These are phyloP conservation scores for Lepas anatifera DNA, from an alignment of 2,888 invertebrate species.

Conservation along the genomic window DNA sequence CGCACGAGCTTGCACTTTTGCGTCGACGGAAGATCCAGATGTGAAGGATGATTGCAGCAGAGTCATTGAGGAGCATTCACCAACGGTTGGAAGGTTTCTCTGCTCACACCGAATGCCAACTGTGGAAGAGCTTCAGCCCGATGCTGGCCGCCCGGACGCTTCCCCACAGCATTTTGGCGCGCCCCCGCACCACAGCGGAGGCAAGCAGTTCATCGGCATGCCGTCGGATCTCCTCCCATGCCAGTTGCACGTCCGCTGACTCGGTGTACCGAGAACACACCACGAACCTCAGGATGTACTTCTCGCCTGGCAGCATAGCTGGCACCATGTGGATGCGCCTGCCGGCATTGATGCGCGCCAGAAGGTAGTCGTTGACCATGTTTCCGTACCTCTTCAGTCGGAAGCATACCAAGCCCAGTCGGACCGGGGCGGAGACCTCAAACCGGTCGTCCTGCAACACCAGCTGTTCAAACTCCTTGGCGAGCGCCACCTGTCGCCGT, in stretches of 20 bases:
- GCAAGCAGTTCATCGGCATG: slow-evolving; percentile 51
- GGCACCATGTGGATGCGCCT: slow-evolving; percentile 88
- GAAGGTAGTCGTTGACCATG: slow-evolving; percentile 62
- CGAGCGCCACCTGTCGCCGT: slow-evolving; percentile 57
- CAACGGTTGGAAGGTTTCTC: too few species aligned
- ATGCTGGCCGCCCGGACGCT: slow-evolving; percentile 5
- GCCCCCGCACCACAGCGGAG: not conserved
- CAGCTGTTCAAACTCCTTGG: slow-evolving; percentile 60
- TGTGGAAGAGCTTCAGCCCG: slow-evolving; percentile 1
- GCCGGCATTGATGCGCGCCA: slow-evolving; percentile 73
- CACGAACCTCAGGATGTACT: slow-evolving; percentile 75
- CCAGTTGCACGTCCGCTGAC: slow-evolving; percentile 63
- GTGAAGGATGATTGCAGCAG: too few species aligned
- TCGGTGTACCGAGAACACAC: slow-evolving; percentile 76
- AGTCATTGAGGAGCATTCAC: too few species aligned
- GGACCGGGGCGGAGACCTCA: slow-evolving; percentile 66
- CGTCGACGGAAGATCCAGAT: too few species aligned
- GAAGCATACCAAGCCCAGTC: slow-evolving; percentile 85
- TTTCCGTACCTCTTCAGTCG: slow-evolving; percentile 59
- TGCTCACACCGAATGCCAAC: slow-evolving; percentile 7
- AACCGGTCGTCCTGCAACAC: slow-evolving; percentile 61
- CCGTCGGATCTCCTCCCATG: slow-evolving; percentile 74
- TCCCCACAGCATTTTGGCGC: slow-evolving; percentile 8
- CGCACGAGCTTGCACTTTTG: too few species aligned
- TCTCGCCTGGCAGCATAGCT: slow-evolving; percentile 60